A percentile compares a stretch with the other conserved stretches of the same genome.
phyloP scores from a whole-genome alignment of 2,797 vertebrate genomes.

The Pipistrellus pipistrellus region DNA sequence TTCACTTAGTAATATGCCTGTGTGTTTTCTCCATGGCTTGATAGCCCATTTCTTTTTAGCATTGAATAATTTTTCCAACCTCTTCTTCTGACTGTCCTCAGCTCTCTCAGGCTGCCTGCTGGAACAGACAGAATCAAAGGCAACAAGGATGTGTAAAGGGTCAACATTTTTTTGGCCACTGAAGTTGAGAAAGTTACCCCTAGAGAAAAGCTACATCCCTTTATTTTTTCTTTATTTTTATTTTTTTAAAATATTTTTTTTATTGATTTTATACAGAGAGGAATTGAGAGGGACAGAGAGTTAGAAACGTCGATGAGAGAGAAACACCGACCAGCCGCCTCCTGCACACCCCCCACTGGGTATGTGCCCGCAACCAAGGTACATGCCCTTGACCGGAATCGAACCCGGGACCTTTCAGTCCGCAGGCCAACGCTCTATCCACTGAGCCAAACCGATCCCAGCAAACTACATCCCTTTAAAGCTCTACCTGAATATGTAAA shows the following conservation, averaged over 20 bases:
- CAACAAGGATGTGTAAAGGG: background rate
- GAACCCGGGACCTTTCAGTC: too few species aligned
- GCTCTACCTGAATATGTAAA: background rate
- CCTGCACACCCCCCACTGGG: too few species aligned
- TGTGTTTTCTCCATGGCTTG: background rate
- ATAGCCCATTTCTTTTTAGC: background rate
- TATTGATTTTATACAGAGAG: too few species aligned
- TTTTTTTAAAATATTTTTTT: too few species aligned
- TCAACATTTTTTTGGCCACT: background rate
- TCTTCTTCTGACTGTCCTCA: background rate
- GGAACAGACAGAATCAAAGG: background rate
- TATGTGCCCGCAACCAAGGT: too few species aligned
- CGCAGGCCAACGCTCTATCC: too few species aligned
- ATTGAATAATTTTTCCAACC: background rate
- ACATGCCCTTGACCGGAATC: too few species aligned
- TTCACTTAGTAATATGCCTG: background rate
- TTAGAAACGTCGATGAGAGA: too few species aligned
- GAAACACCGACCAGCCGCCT: too few species aligned
- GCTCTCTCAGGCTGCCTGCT: background rate
- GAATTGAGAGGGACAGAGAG: too few species aligned
- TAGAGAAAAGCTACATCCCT: background rate
- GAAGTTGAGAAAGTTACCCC: background rate
- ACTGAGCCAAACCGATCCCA: too few species aligned
- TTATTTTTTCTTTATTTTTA: background rate
- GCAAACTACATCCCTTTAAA: background rate